Percentiles rank a stretch among this genome's conserved stretches.
These are phyloP conservation scores for Nipponia nippon DNA, from an alignment of 2,113 vertebrate genomes.

Conservation along the genomic window DNA sequence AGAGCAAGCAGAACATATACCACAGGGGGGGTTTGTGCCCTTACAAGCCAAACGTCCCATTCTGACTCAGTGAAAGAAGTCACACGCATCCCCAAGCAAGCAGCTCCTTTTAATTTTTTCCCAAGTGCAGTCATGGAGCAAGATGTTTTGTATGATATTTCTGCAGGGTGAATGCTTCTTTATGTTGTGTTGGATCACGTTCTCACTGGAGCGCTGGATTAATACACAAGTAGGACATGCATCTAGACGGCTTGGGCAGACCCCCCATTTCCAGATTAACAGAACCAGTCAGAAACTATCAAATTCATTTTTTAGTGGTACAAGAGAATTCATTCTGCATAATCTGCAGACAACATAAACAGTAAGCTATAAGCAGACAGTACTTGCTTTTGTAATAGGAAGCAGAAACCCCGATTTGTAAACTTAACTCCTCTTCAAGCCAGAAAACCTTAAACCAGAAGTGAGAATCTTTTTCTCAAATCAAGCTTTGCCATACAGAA, in stretches of 20 bases:
- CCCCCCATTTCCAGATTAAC: not conserved
- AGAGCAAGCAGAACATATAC: not conserved
- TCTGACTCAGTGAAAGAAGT: not conserved
- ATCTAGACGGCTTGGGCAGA: not conserved
- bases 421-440: not conserved
- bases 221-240: not conserved
- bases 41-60: not conserved
- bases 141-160: not conserved
- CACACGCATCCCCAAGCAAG: not conserved
- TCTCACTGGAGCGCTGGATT: not conserved
- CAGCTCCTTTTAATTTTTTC: not conserved
- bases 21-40: not conserved
- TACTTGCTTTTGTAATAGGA: not conserved
- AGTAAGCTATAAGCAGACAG: not conserved
- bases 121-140: not conserved
- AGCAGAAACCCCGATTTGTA: not conserved
- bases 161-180: not conserved
- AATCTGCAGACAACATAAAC: not conserved
- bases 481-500: not conserved
- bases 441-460: not conserved
- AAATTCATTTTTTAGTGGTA: not conserved
- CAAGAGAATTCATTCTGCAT: not conserved
- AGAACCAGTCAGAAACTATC: not conserved
- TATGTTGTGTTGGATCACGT: fast-evolving
- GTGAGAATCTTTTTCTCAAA: not conserved